phyloP scores from a whole-genome alignment of 2,113 vertebrate genomes.

The Ctenomys sociabilis region DNA sequence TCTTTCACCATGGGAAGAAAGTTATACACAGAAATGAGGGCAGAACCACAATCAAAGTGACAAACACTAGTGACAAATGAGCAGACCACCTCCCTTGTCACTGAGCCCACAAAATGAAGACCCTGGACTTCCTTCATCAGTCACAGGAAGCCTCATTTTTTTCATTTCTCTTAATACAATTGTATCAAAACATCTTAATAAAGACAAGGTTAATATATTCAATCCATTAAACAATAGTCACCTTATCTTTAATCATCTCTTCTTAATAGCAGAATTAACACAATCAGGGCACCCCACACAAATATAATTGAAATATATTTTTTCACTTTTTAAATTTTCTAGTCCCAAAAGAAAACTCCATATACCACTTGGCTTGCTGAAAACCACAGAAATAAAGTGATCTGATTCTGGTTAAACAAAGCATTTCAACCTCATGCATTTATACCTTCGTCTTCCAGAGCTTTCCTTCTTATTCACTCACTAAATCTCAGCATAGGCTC shows the following conservation, averaged over 20 bases:
- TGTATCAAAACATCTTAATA: neutral
- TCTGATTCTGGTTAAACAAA: conserved; percentile 43
- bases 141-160: neutral
- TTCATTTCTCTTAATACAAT: neutral
- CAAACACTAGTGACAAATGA: conserved; percentile 17
- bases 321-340: neutral
- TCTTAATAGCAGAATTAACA: conserved; percentile 12
- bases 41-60: conserved; percentile 17
- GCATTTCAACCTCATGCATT: neutral
- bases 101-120: neutral
- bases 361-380: neutral
- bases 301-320: conserved; percentile 17
- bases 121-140: neutral
- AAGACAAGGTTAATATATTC: conserved; percentile 31
- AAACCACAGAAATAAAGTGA: conserved; percentile 22
- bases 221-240: neutral
- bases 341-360: conserved; percentile 49
- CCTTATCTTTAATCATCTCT: conserved; percentile 19
- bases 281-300: neutral
- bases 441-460: conserved; percentile 13
- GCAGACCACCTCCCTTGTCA: neutral
- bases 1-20: neutral
- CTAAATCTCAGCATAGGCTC: neutral
- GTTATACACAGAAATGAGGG: neutral
- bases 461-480: neutral